Base-by-base conservation (phyloP, 2,797 vertebrate species). In the Sciaenops ocellatus region DNA sequence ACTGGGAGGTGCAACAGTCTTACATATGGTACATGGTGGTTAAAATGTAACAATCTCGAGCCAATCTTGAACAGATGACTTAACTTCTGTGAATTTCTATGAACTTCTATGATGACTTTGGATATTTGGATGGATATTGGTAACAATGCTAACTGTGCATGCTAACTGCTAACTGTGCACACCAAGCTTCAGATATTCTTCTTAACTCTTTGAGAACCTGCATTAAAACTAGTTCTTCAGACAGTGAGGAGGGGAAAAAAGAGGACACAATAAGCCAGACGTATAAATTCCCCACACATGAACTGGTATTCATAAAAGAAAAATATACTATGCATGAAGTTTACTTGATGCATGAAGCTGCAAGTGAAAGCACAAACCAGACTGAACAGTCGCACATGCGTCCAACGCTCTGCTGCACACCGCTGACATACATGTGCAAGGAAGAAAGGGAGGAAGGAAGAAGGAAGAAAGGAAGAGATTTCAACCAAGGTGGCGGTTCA, bases 391-490 rank as follows among this genome's bases (percentile, higher is more conserved):
- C 94, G 93, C 95, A 94, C 96, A 97, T 96, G 97, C 96, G 15
- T 95, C 95, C 94, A 95, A 95, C 96, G 95, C 96, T 59, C 95
- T 91, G 96, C 95, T 91, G 95, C 92, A 94, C 80, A 93, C 90
- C 94, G 90, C 93, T 94, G 90, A 90, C 89, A 89, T 70, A 22
- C 56, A 71, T 18, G 30, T 55, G 47, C 18, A 28, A 3, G 61
- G 57, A 87, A 76, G 85, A 81, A 92, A 94, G 93, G 92, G 93
- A 93, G 95, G 95, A 82, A 92, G 94, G 93, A 92, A 93, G 95
- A 94, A 95, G 95, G 95, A 91, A 94, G 92, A 94, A 95, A 92
- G 95, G 11, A 95, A 93, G 93, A 54, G 64, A 20, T 34, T 59
- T 65, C 3, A 94, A 94, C 93, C 16, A 2, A 42, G 26, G 51